Percentiles rank a stretch among this genome's conserved stretches.
These are phyloP conservation scores for Campoletis raptor DNA, from an alignment of 2,888 invertebrate genomes.

Conservation along the genomic window DNA sequence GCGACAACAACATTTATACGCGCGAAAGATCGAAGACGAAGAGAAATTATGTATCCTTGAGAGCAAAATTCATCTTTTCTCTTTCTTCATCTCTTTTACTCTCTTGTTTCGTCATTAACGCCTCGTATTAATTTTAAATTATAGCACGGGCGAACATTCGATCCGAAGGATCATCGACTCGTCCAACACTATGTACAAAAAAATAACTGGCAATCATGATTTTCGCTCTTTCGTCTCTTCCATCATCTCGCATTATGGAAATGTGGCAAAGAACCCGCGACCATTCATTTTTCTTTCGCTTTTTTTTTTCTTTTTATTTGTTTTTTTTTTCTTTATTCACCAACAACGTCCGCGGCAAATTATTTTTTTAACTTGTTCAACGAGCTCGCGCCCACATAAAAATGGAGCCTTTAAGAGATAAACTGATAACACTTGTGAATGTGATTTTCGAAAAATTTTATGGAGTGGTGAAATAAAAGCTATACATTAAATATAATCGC, in stretches of 20 bases:
- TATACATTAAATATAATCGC: background rate
- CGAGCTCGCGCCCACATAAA: slow-evolving; percentile 2
- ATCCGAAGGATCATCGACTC: slow-evolving; percentile 50
- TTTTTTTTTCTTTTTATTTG: no score
- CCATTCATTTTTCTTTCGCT: slow-evolving; percentile 13
- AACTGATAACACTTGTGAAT: background rate
- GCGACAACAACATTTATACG: slow-evolving; percentile 49
- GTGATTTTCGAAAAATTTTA: slow-evolving; percentile 12
- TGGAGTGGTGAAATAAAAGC: background rate
- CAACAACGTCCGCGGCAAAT: slow-evolving; percentile 4
- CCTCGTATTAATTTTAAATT: slow-evolving; percentile 70
- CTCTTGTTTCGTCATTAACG: slow-evolving; percentile 56
- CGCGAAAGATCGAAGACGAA: slow-evolving; percentile 32
- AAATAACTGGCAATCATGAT: slow-evolving; percentile 18
- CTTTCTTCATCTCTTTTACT: background rate
- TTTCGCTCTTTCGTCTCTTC: slow-evolving; percentile 42
- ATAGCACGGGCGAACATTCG: slow-evolving; percentile 58
- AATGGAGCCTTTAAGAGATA: background rate
- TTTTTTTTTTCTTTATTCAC: no score
- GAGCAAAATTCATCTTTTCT: background rate
- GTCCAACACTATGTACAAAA: background rate
- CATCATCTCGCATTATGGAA: slow-evolving; percentile 65
- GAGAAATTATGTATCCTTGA: slow-evolving; percentile 28
- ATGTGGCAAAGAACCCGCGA: slow-evolving; percentile 35
- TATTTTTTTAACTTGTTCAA: slow-evolving; percentile 29